Percentiles rank a stretch among this genome's conserved stretches.
phyloP scores from a whole-genome alignment of 1,140 invertebrate species.

The Plectus sambesii region DNA sequence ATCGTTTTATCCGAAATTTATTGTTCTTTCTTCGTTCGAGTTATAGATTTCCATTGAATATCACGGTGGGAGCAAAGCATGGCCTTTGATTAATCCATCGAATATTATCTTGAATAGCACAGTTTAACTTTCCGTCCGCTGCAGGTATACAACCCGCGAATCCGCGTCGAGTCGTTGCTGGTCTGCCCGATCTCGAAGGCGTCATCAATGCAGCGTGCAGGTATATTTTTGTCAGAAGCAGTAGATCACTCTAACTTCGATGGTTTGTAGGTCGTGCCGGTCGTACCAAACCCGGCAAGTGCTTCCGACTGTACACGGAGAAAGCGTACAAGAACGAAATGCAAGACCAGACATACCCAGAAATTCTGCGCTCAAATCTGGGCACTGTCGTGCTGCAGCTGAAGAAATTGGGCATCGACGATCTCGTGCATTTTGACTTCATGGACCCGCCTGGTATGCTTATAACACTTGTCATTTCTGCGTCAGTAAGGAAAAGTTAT shows the following conservation, averaged over 20 bases:
- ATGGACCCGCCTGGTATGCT: conserved; percentile 6
- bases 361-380: conserved; percentile 82
- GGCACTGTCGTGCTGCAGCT: conserved; percentile 70
- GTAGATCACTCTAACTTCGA: no score
- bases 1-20: no score
- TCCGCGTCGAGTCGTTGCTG: conserved; percentile 87
- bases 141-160: conserved; percentile 89
- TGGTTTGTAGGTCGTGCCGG: conserved; percentile 94
- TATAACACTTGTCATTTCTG: no score
- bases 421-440: conserved; percentile 56
- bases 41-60: no score
- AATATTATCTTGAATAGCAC: not conserved
- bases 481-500: no score
- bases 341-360: conserved; percentile 76
- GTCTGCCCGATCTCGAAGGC: conserved; percentile 98
- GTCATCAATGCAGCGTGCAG: conserved; percentile 90
- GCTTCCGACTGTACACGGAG: conserved; percentile 90
- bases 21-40: no score
- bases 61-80: no score
- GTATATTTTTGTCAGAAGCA: no score
- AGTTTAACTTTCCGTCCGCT: not conserved
- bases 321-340: conserved; percentile 88
- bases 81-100: no score
- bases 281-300: conserved; percentile 89
- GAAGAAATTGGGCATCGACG: conserved; percentile 83